A percentile compares a stretch with the other conserved stretches of the same genome.
phyloP scores from a whole-genome alignment of 2,797 vertebrate genomes.

The Squalus acanthias region DNA sequence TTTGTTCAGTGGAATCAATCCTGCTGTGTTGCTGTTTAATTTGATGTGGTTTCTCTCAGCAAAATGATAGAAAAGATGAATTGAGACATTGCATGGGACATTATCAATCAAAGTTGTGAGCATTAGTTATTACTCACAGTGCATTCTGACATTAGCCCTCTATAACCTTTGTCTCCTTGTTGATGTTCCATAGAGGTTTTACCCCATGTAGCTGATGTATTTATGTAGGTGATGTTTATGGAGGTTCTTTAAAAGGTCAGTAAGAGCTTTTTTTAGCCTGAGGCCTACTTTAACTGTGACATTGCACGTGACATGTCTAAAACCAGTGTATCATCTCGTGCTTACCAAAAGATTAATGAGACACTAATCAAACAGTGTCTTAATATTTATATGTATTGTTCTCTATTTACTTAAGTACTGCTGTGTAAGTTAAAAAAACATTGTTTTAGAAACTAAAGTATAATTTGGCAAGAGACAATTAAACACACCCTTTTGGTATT shows the following conservation, averaged over 20 bases:
- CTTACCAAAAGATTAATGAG: constrained; percentile 29
- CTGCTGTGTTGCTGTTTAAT: constrained; percentile 54
- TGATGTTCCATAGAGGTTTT: constrained; percentile 52
- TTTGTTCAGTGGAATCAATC: constrained; percentile 54
- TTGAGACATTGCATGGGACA: constrained; percentile 56
- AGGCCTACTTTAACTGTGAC: constrained; percentile 42
- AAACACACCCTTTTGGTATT: constrained; percentile 43
- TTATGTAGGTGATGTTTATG: constrained; percentile 63
- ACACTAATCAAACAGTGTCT: neutral
- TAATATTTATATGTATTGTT: constrained; percentile 7
- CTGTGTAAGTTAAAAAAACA: constrained; percentile 41
- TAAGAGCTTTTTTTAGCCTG: constrained; percentile 35
- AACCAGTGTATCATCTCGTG: constrained; percentile 28
- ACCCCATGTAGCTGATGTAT: constrained; percentile 55
- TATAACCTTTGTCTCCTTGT: constrained; percentile 53
- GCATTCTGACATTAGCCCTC: constrained; percentile 67
- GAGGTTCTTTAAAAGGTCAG: constrained; percentile 68
- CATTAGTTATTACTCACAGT: constrained; percentile 73
- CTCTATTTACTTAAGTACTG: neutral
- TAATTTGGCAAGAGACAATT: constrained; percentile 41
- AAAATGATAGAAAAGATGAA: constrained; percentile 70
- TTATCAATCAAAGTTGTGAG: constrained; percentile 74
- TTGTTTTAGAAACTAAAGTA: constrained; percentile 44
- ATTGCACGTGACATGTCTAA: constrained; percentile 43
- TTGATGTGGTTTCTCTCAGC: constrained; percentile 53